Base-by-base conservation (phyloP, 2,797 vertebrate species). In the Argentina silus region DNA sequence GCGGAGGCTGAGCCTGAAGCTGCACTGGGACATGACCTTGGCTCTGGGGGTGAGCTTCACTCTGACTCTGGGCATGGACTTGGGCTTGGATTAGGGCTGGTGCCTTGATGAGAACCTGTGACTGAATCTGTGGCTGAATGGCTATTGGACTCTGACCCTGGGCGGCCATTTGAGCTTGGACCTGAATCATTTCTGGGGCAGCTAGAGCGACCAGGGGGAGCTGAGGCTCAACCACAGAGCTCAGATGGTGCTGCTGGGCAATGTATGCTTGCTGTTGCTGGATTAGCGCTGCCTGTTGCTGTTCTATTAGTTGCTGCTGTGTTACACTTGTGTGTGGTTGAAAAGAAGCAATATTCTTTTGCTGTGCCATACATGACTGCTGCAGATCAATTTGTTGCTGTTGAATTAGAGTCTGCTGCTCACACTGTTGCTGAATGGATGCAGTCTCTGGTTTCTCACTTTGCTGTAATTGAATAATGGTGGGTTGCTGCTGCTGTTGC, bases 301-400 rank as follows among this genome's bases (percentile, higher is more conserved):
- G 89, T 61, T 93, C 92, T 2, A 85, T 73, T 8, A 73, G 48
- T 61, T 91, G 91, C 55, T 89, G 88, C 61, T 87, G 87, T 50
- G 77, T 70, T 69, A 85, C 79, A 70, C 73, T 56, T 2, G 78
- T 3, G 27, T 85, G 89, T 74, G 84, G 60, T 21, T 86, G 74
- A 73, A 91, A 82, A 62, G 87, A 82, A 63, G 84, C 6, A 7
- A 81, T 67, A 53, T 85, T 89, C 12, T 66, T 48, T 42, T 90
- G 76, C 21, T 89, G 87, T 42, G 86, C 67, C 44, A 84, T 61
- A 45, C 83, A 81, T 6, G 78, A 59, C 5, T 87, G 88, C 36
- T 92, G 87, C 7, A 87, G 78, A 67, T 89, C 90, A 23, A 85
- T 48, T 57, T 85, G 72, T 36, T 89, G 85, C 75, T 88, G 84